Evolutionary conservation across 2,797 vertebrate species (phyloP), one percentile per base, ranked within the genome.

Genomic region (Hylomyscus alleni): DNA sequence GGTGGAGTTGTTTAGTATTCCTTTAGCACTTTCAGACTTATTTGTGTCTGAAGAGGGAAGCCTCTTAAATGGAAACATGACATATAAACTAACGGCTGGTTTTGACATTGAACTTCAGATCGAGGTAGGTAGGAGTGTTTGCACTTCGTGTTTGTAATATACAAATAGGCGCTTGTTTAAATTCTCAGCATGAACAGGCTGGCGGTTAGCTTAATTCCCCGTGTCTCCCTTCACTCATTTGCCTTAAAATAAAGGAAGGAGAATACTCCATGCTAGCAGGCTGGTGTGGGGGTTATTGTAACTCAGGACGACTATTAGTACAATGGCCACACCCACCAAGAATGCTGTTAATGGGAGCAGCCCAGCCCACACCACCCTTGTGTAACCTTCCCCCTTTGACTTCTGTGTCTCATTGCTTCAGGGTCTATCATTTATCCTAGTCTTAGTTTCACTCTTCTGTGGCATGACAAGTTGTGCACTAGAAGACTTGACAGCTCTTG

Each of bases 61-160:
- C 94, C 77, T 93, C 90, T 87, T 94, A 91, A 76, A 76, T 96
- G 1, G 73, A 97, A 93, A 96, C 92, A 52, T 92, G 78, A 87
- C 96, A 82, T 95, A 89, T 37, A 97, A 96, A 83, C 94, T 95
- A 0, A 90, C 44, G 82, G 91, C 83, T 78, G 92, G 0, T 95
- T 97, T 97, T 93, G 93, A 93, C 92, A 31, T 50, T 97, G 96
- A 96, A 95, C 97, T 98, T 93, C 91, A 96, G 95, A 72, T 60
- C 0, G 0, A 67, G 56, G 44, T 93, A 94, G 86, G 91, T 54
- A 65, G 9, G 81, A 95, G 37, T 9, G 50, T 97, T 97, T 96
- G 62, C 89, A 47, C 96, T 91, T 22, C 47, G n/a, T 89, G 47
- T 97, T 98, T 96, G 50, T 83, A 93, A 88, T 95, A 40, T 82